phyloP scores from a whole-genome alignment of 2,113 vertebrate species.

The Entosphenus tridentatus region DNA sequence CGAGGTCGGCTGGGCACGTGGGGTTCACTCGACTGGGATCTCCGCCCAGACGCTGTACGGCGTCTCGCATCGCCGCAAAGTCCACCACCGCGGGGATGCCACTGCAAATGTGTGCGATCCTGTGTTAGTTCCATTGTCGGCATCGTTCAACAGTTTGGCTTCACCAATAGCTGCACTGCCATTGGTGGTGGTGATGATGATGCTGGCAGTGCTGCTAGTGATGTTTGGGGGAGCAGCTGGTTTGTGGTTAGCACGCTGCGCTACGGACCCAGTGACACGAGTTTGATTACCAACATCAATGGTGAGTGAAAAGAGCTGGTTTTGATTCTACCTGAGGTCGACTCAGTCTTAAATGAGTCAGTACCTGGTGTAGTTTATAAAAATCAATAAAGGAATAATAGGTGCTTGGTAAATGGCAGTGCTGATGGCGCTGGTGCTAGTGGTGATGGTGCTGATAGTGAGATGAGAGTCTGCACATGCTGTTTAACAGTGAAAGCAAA shows the following conservation, averaged over 20 bases:
- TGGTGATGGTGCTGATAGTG: neutral
- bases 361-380: too few species aligned
- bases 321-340: too few species aligned
- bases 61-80: conserved; percentile 90
- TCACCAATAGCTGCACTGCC: neutral
- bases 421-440: neutral
- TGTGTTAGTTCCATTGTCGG: neutral
- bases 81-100: conserved; percentile 89
- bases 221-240: neutral
- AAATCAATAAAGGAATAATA: neutral
- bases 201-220: neutral
- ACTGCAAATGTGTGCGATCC: conserved; percentile 19
- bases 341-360: too few species aligned
- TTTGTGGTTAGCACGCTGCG: neutral
- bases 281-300: neutral
- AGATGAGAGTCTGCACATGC: too few species aligned
- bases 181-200: neutral
- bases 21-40: conserved; percentile 88
- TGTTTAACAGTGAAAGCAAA: neutral
- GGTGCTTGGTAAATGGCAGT: neutral
- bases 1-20: conserved; percentile 72
- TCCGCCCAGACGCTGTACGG: conserved; percentile 57
- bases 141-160: neutral
- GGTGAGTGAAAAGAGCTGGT: too few species aligned
- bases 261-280: neutral